Conservation (phyloP, 2,888 invertebrate species). For the Tetropium fuscum region DNA sequence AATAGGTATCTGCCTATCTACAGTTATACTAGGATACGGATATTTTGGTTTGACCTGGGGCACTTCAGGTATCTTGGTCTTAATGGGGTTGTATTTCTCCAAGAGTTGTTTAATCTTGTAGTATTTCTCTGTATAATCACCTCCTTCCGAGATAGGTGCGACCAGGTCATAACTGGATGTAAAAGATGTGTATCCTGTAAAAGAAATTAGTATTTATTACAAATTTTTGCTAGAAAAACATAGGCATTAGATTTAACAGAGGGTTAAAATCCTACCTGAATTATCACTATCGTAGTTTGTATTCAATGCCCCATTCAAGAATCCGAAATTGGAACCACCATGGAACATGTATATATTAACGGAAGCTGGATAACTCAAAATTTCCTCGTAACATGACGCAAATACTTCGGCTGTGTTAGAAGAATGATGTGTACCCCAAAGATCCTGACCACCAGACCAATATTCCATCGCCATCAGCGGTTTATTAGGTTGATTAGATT, state of each 20-base stretch:
- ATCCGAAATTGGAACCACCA: slow-evolving; percentile 90
- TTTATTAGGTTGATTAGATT: slow-evolving; percentile 64
- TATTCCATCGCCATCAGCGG: slow-evolving; percentile 71
- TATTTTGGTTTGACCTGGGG: slow-evolving; percentile 55
- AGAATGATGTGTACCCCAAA: slow-evolving; percentile 64
- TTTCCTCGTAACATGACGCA: slow-evolving; percentile 42
- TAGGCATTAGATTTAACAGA: too few species aligned
- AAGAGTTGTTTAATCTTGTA: slow-evolving; percentile 70
- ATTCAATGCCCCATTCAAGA: slow-evolving; percentile 64
- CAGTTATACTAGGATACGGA: slow-evolving; percentile 55
- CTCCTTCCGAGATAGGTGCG: slow-evolving; percentile 88
- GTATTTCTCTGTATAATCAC: slow-evolving; percentile 86
- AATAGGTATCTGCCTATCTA: slow-evolving; percentile 48
- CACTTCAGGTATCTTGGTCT: slow-evolving; percentile 55
- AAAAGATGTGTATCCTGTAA: slow-evolving; percentile 56
- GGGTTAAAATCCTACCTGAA: slow-evolving; percentile 37
- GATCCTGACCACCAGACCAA: slow-evolving; percentile 73
- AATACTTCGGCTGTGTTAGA: slow-evolving; percentile 43
- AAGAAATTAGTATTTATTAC: too few species aligned
- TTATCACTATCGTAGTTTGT: slow-evolving; percentile 35
- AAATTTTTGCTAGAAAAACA: too few species aligned
- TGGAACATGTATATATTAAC: slow-evolving; percentile 94
- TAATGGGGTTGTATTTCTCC: slow-evolving; percentile 56
- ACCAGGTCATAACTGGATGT: slow-evolving; percentile 74
- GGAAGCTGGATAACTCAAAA: slow-evolving; percentile 66